Conservation (phyloP, 2,888 invertebrate species). For the Volucella bombylans region DNA sequence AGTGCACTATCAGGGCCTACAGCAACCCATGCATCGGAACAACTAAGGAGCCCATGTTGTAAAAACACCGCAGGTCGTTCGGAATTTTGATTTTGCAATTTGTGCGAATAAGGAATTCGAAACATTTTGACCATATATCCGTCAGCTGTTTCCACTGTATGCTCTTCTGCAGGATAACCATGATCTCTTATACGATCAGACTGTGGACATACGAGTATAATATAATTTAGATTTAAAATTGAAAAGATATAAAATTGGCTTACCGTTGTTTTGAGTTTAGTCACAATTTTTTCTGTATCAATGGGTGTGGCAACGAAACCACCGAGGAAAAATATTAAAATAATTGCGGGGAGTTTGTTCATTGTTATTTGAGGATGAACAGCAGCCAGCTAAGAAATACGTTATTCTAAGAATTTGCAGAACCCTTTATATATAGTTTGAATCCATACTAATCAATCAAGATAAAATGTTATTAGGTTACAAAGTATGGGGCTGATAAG, state of each 20-base stretch:
- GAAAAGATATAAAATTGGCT: neutral
- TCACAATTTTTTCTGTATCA: conserved; percentile 15
- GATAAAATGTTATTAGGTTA: conserved; percentile 3
- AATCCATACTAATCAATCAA: conserved; percentile 10
- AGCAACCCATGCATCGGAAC: conserved; percentile 78
- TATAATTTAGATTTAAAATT: neutral
- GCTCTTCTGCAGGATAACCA: conserved; percentile 87
- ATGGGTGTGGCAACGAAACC: neutral
- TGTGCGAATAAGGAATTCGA: conserved; percentile 79
- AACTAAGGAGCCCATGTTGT: conserved; percentile 83
- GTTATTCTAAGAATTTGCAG: neutral
- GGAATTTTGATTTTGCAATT: conserved; percentile 66
- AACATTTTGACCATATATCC: conserved; percentile 78
- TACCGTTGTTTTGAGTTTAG: conserved; percentile 33
- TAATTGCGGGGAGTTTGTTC: neutral
- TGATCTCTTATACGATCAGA: conserved; percentile 80
- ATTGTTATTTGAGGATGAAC: neutral
- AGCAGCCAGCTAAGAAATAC: neutral
- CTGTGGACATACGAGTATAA: conserved; percentile 1
- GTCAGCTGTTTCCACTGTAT: conserved; percentile 80
- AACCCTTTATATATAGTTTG: conserved; percentile 8
- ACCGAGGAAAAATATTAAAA: conserved; percentile 1
- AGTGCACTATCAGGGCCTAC: conserved; percentile 77
- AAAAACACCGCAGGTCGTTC: conserved; percentile 80
- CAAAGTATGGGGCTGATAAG: neutral